A percentile compares a stretch with the other conserved stretches of the same genome.
Evolutionary conservation across 2,888 invertebrate species (phyloP).

Genomic region (Parnassius glacialis): DNA sequence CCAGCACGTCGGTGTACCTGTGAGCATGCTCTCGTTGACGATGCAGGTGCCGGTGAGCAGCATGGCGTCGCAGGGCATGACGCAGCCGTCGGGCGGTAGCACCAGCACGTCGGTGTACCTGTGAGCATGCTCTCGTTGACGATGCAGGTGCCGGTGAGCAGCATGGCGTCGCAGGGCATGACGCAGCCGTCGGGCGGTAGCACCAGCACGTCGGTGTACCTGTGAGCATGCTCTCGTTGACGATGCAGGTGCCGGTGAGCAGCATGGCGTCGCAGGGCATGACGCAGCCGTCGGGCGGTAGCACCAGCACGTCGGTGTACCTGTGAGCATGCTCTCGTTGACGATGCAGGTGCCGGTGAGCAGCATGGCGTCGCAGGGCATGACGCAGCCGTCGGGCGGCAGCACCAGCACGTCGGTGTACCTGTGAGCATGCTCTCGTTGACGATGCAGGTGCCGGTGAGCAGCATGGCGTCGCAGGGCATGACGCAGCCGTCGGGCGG

Average conservation of each 20-base stretch:
- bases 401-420: slow-evolving; percentile 87
- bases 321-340: slow-evolving; percentile 97
- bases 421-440: slow-evolving; percentile 97
- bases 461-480: slow-evolving; percentile 91
- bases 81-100: slow-evolving; percentile 89
- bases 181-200: slow-evolving; percentile 89
- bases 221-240: slow-evolving; percentile 97
- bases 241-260: slow-evolving; percentile 92
- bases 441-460: slow-evolving; percentile 94
- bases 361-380: slow-evolving; percentile 92
- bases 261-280: slow-evolving; percentile 93
- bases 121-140: slow-evolving; percentile 98
- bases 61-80: slow-evolving; percentile 91
- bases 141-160: slow-evolving; percentile 92
- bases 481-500: slow-evolving; percentile 89
- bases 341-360: slow-evolving; percentile 94
- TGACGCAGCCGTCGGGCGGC: slow-evolving; percentile 88
- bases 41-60: slow-evolving; percentile 93
- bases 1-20: slow-evolving; percentile 89
- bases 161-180: slow-evolving; percentile 91
- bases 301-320: slow-evolving; percentile 87
- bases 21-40: slow-evolving; percentile 97
- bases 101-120: slow-evolving; percentile 88
- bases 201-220: slow-evolving; percentile 88
- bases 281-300: slow-evolving; percentile 89